A percentile compares a stretch with the other conserved stretches of the same genome.
Conservation (phyloP, 2,888 invertebrate species). For the Sinhomidia bicolor region DNA sequence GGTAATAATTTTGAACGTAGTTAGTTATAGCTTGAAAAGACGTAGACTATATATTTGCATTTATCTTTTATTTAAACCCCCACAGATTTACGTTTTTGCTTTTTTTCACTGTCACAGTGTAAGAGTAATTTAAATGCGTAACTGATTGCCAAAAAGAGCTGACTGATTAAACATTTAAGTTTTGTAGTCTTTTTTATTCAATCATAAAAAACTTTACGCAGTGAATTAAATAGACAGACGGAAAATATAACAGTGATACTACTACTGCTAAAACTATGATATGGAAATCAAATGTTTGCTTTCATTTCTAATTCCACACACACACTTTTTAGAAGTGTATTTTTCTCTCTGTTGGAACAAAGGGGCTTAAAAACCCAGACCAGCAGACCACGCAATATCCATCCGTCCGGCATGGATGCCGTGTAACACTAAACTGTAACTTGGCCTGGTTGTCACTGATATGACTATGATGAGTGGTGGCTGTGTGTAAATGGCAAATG, state of each 20-base stretch:
- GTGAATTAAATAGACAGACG: not conserved
- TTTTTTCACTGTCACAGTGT: not conserved
- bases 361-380: not conserved
- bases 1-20: slow-evolving; percentile 1
- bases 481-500: slow-evolving; percentile 37
- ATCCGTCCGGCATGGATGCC: slow-evolving; percentile 68
- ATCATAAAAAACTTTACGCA: not conserved
- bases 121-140: not conserved
- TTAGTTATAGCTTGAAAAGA: slow-evolving; percentile 19
- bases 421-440: slow-evolving; percentile 54
- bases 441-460: slow-evolving; percentile 55
- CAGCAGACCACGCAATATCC: slow-evolving; percentile 10
- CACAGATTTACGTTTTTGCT: not conserved
- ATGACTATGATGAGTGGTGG: slow-evolving; percentile 43
- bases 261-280: not conserved
- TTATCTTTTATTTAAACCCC: not conserved
- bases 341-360: not conserved
- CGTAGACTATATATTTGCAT: not conserved
- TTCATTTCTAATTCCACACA: not conserved
- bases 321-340: not conserved
- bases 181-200: not conserved
- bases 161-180: not conserved
- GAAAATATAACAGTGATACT: not conserved
- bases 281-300: not conserved
- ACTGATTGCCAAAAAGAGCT: not conserved